Base-by-base conservation (phyloP, 2,797 vertebrate genomes). In the Pteronotus mesoamericanus region DNA sequence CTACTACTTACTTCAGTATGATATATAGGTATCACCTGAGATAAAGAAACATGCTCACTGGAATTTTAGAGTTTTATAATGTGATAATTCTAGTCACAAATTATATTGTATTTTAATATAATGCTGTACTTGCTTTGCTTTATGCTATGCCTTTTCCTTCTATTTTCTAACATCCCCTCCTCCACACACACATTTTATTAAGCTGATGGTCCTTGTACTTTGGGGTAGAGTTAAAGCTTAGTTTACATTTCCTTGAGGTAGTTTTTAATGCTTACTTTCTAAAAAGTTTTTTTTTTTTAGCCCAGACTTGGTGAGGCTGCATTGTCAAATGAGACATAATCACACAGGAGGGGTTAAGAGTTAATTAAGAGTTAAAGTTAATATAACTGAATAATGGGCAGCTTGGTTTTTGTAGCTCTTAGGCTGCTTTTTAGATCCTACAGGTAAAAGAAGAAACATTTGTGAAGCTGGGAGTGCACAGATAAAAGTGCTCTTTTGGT, bases 291-390 rank as follows among this genome's bases (percentile, higher is more conserved):
- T 77, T 44, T 46, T n/a, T n/a, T n/a, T 84, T 95, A 86, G 79
- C n/a, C 57, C 92, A 71, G 68, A 71, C 96, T 94, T 90, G 59
- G 18, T 89, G 64, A 94, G 82, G 21, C 46, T 72, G 10, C 21
- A 75, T 37, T 89, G 6, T 93, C 55, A 77, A 55, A 86, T 72
- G 72, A 39, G 32, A 9, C 79, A 55, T 94, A 92, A 39, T 96
- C 68, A 77, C 51, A 61, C 71, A 64, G 53, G 61, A 93, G 2
- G 37, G 21, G 19, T 57, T 95, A 64, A n/a, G n/a, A n/a, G 9
- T 87, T 93, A 91, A 75, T 55, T 83, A 83, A 93, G 46, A 94
- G n/a, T 83, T 92, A 69, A 74, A 95, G 90, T 92, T 92, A 77
- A 46, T 66, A 32, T 39, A 97, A 89, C 22, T 57, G 53, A 89